phyloP scores from a whole-genome alignment of 2,113 vertebrate species.

The Pogona vitticeps region DNA sequence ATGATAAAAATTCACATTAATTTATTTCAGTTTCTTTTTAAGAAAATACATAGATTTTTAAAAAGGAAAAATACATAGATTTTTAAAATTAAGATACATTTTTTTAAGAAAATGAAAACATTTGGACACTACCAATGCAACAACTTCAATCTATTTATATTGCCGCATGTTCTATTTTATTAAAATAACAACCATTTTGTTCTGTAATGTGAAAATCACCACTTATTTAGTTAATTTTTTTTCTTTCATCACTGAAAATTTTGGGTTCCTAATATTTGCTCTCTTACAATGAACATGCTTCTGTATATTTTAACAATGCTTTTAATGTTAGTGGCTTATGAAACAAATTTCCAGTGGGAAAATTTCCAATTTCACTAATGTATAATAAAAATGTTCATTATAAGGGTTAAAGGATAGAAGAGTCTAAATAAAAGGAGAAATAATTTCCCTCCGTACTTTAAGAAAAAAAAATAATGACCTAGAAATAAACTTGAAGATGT shows the following conservation, averaged over 20 bases:
- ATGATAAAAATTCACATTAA: too few species aligned
- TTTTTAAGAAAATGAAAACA: too few species aligned
- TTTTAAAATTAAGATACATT: neutral
- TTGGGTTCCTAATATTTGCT: neutral
- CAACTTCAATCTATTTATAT: neutral
- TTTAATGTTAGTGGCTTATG: neutral
- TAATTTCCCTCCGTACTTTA: neutral
- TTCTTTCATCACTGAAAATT: neutral
- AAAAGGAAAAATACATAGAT: neutral
- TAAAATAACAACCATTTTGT: too few species aligned
- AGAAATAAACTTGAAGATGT: slow-evolving; percentile 5
- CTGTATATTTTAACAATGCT: neutral
- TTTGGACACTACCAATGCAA: neutral
- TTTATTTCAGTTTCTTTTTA: too few species aligned
- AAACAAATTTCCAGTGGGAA: neutral
- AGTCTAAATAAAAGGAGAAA: neutral
- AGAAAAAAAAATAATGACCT: slow-evolving; percentile 10
- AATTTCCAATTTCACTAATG: neutral
- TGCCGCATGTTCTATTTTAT: neutral
- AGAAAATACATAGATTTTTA: too few species aligned
- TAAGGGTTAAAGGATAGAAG: neutral
- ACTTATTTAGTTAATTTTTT: neutral
- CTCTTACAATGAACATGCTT: neutral
- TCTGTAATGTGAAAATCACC: neutral
- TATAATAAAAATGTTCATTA: neutral